Evolutionary conservation across 2,797 vertebrate species (phyloP).

Genomic region (Leptodactylus fallax): DNA sequence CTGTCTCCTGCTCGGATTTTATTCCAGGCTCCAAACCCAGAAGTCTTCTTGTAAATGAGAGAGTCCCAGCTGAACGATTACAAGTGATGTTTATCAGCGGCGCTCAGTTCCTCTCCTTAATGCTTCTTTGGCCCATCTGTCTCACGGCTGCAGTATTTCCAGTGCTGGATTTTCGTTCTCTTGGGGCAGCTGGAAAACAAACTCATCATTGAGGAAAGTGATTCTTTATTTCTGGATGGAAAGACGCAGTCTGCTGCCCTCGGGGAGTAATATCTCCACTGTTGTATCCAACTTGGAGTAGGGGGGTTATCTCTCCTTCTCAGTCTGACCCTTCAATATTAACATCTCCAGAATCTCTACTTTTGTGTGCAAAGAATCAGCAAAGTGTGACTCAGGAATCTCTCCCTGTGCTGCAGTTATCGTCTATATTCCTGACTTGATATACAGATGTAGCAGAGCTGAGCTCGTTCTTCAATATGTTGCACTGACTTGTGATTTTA

Average conservation of each 20-base stretch:
- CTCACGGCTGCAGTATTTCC: slow-evolving; percentile 53
- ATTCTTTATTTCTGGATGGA: slow-evolving; percentile 61
- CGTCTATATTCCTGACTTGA: background rate
- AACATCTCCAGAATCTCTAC: background rate
- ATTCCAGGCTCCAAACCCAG: slow-evolving; percentile 28
- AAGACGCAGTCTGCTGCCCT: slow-evolving; percentile 24
- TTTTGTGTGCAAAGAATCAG: slow-evolving; percentile 2
- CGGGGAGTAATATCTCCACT: slow-evolving; percentile 42
- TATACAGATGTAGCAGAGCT: background rate
- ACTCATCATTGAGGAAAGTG: slow-evolving; percentile 59
- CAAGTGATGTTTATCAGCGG: slow-evolving; percentile 59
- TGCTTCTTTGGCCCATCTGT: slow-evolving; percentile 57
- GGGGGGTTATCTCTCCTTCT: background rate
- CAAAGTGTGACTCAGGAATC: background rate
- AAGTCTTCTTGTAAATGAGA: slow-evolving; percentile 52
- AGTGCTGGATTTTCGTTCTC: slow-evolving; percentile 47
- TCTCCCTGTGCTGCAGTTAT: background rate
- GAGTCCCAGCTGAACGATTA: slow-evolving; percentile 60
- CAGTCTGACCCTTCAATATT: slow-evolving; percentile 40
- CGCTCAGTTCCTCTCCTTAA: slow-evolving; percentile 39
- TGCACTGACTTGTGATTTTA: background rate
- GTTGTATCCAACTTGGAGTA: slow-evolving; percentile 23
- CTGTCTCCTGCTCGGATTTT: background rate
- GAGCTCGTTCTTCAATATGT: background rate
- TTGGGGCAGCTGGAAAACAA: slow-evolving; percentile 54